phyloP scores from a whole-genome alignment of 64 coral and sea anemone species.

The Montipora efflorescens region DNA sequence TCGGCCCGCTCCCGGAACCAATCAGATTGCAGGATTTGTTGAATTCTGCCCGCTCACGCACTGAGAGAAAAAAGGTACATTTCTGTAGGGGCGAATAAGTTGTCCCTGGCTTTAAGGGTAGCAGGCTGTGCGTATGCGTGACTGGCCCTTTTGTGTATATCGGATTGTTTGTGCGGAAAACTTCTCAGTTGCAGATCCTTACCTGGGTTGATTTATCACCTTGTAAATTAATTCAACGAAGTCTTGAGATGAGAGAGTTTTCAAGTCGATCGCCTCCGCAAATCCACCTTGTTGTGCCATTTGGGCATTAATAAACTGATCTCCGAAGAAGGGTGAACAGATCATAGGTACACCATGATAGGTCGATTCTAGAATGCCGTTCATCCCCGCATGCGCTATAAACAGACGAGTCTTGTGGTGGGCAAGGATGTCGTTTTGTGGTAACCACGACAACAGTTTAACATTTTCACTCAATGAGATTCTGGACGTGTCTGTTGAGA shows the following conservation, averaged over 20 bases:
- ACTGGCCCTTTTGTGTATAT: too few relatives aligned
- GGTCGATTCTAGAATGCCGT: slow-evolving; percentile 33
- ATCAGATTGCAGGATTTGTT: too few relatives aligned
- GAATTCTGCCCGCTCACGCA: too few relatives aligned
- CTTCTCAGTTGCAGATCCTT: neutral
- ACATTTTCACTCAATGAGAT: slow-evolving; percentile 27
- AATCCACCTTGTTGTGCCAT: slow-evolving; percentile 21
- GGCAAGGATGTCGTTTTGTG: slow-evolving; percentile 70
- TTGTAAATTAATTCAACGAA: slow-evolving; percentile 25
- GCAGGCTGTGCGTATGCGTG: too few relatives aligned
- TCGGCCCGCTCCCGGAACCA: too few relatives aligned
- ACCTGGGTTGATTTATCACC: slow-evolving; percentile 25
- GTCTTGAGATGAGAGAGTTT: neutral
- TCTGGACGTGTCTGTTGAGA: neutral
- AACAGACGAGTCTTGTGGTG: slow-evolving; percentile 55
- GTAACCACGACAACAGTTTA: slow-evolving; percentile 48
- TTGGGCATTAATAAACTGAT: slow-evolving; percentile 29
- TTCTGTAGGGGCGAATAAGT: too few relatives aligned
- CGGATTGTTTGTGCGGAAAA: too few relatives aligned
- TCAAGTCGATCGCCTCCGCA: slow-evolving; percentile 21
- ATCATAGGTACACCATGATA: slow-evolving; percentile 73
- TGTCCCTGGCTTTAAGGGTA: too few relatives aligned
- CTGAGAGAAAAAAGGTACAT: too few relatives aligned
- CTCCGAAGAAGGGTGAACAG: slow-evolving; percentile 60
- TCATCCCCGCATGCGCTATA: slow-evolving; percentile 59